Evolutionary conservation across 2,797 vertebrate genomes (phyloP).

Genomic region (Sebastes wilsoni): DNA sequence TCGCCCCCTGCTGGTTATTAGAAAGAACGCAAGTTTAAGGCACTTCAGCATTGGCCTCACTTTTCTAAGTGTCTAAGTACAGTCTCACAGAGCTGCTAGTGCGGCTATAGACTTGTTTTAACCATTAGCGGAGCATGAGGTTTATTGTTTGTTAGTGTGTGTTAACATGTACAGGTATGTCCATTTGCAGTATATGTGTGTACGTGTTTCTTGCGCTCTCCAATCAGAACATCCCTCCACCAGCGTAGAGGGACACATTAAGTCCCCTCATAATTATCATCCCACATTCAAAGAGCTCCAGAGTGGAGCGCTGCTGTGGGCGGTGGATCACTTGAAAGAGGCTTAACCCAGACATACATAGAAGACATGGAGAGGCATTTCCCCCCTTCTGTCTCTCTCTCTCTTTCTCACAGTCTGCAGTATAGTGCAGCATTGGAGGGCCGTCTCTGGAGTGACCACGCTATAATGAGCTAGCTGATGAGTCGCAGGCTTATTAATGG

Average conservation of each 20-base stretch:
- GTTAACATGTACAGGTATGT: neutral
- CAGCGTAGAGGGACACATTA: slow-evolving; percentile 33
- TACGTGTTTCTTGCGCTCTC: neutral
- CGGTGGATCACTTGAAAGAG: slow-evolving; percentile 61
- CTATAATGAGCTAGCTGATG: slow-evolving; percentile 69
- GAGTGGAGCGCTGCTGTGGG: slow-evolving; percentile 54
- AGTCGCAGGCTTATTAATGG: slow-evolving; percentile 60
- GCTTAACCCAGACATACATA: slow-evolving; percentile 46
- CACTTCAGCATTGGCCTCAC: too few relatives aligned
- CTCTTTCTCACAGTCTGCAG: neutral
- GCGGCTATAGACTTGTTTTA: too few relatives aligned
- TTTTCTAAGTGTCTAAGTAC: too few relatives aligned
- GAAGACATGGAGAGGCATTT: slow-evolving; percentile 26
- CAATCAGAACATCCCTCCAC: neutral
- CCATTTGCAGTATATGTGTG: neutral
- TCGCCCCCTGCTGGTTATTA: too few relatives aligned
- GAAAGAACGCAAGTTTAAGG: too few relatives aligned
- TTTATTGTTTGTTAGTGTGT: too few relatives aligned
- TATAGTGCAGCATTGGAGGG: slow-evolving; percentile 17
- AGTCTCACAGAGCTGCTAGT: too few relatives aligned
- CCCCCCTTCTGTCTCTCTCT: neutral
- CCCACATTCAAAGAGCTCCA: slow-evolving; percentile 51
- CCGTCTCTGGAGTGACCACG: slow-evolving; percentile 62
- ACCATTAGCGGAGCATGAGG: too few relatives aligned
- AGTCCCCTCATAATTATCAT: slow-evolving; percentile 74